phyloP scores from a whole-genome alignment of 2,797 vertebrate genomes.

The Sciaenops ocellatus region DNA sequence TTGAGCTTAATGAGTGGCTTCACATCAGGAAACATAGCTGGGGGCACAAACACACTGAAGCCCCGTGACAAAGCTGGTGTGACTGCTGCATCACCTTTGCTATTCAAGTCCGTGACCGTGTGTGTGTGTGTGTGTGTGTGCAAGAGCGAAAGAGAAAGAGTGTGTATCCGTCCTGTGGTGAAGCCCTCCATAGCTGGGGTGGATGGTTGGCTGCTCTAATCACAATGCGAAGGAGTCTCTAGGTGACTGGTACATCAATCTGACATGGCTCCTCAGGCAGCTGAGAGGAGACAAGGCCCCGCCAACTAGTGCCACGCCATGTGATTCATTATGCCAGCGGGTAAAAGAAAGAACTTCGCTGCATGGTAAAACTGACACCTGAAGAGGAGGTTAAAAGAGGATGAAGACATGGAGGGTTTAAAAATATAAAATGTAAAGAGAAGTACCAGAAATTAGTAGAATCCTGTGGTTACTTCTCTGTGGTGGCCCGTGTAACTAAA shows the following conservation, averaged over 20 bases:
- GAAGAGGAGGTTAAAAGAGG: slow-evolving; percentile 63
- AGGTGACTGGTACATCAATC: slow-evolving; percentile 85
- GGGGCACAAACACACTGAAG: slow-evolving; percentile 72
- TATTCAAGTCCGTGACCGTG: slow-evolving; percentile 64
- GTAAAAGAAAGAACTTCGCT: slow-evolving; percentile 70
- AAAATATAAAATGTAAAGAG: slow-evolving; percentile 41
- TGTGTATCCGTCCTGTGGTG: slow-evolving; percentile 62
- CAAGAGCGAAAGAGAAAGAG: slow-evolving; percentile 32
- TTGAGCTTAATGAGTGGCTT: slow-evolving; percentile 84
- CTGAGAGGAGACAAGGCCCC: slow-evolving; percentile 77
- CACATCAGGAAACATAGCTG: slow-evolving; percentile 83
- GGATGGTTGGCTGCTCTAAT: slow-evolving; percentile 81
- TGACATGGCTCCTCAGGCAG: slow-evolving; percentile 82
- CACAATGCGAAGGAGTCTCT: slow-evolving; percentile 77
- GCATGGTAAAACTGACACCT: slow-evolving; percentile 75
- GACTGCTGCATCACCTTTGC: slow-evolving; percentile 82
- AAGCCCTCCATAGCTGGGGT: slow-evolving; percentile 59
- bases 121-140: slow-evolving; percentile 2
- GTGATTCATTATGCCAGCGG: slow-evolving; percentile 80
- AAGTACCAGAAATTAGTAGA: slow-evolving; percentile 43
- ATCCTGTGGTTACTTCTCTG: slow-evolving; percentile 51
- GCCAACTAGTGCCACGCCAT: slow-evolving; percentile 72
- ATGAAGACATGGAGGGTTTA: slow-evolving; percentile 20
- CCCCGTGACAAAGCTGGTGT: slow-evolving; percentile 71
- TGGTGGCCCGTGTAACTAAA: slow-evolving; percentile 45